Evolutionary conservation across 2,113 vertebrate genomes (phyloP).

Genomic region (Ceyx margarethae): DNA sequence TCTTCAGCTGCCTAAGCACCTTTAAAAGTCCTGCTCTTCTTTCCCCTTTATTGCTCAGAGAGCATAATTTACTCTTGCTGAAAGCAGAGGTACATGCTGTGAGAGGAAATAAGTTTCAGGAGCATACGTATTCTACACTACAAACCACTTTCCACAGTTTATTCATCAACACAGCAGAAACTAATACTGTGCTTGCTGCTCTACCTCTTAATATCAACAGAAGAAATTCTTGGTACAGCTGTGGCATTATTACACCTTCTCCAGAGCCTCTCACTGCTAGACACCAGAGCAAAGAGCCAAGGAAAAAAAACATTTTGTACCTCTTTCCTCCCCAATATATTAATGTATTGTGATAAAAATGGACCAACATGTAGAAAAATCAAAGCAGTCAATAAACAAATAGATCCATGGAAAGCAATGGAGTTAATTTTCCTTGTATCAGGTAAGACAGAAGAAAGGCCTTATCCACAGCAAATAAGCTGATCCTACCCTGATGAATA

Average conservation of each 20-base stretch:
- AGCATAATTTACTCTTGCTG: background rate
- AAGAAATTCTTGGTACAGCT: background rate
- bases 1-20: conserved; percentile 16
- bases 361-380: background rate
- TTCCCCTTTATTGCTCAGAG: background rate
- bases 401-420: background rate
- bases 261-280: background rate
- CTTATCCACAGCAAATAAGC: background rate
- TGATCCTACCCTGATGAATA: conserved; percentile 2
- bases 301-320: background rate
- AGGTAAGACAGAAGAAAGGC: background rate
- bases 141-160: background rate
- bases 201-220: background rate
- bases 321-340: background rate
- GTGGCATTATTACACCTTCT: background rate
- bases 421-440: background rate
- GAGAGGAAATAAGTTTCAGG: background rate
- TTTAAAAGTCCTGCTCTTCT: background rate
- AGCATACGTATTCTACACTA: background rate
- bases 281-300: background rate
- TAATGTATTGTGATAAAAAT: background rate
- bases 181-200: background rate
- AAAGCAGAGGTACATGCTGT: background rate
- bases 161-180: conserved; percentile 18
- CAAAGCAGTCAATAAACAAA: background rate